phyloP scores from a whole-genome alignment of 2,797 vertebrate species.

The Catamblyrhynchus diadema region DNA sequence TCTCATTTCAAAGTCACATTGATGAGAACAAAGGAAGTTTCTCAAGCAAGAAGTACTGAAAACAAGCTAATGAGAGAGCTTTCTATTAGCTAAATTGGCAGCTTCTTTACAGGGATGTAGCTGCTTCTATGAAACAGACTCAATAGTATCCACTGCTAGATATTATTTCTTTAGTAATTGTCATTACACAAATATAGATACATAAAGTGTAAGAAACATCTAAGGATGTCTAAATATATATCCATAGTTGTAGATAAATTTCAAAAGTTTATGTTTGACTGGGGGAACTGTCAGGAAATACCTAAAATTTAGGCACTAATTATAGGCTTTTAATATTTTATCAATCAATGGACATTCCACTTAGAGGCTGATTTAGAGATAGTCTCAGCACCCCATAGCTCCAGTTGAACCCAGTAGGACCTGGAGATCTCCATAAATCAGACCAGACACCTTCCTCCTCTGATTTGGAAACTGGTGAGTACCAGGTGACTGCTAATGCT shows the following conservation, averaged over 20 bases:
- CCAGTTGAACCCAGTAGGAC: not conserved
- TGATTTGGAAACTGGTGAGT: not conserved
- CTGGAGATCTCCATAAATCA: not conserved
- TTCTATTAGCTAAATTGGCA: conserved; percentile 29
- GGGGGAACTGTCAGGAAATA: not conserved
- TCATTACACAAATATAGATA: not conserved
- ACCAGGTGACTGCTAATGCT: not conserved
- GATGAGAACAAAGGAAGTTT: conserved; percentile 46
- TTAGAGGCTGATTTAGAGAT: not conserved
- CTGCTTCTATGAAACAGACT: not conserved
- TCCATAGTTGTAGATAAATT: not conserved
- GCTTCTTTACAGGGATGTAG: not conserved
- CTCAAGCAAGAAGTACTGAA: conserved; percentile 28
- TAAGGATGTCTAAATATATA: not conserved
- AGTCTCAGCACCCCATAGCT: not conserved
- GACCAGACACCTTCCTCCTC: not conserved
- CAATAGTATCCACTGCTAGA: not conserved
- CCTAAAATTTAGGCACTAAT: conserved; percentile 10
- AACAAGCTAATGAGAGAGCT: conserved; percentile 43
- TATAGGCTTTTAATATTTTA: conserved; percentile 48
- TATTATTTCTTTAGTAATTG: conserved; percentile 18
- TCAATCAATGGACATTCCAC: not conserved
- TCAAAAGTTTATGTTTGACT: not conserved
- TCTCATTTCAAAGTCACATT: conserved; percentile 55
- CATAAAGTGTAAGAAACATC: not conserved